phyloP scores from a whole-genome alignment of 2,113 vertebrate species.

The Ceyx melanurus region DNA sequence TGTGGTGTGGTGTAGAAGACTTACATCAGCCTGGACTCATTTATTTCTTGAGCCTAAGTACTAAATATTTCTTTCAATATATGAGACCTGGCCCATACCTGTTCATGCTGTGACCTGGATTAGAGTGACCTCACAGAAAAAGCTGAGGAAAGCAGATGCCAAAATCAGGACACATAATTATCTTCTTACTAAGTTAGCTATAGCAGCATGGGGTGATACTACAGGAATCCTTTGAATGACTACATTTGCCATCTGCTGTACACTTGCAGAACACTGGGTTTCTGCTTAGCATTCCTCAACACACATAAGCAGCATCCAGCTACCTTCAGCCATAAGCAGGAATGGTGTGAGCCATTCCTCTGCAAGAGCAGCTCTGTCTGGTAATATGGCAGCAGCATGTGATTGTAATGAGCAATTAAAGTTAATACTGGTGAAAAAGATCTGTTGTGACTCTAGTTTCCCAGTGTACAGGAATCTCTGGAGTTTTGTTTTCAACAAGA shows the following conservation, averaged over 20 bases:
- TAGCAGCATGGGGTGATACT: neutral
- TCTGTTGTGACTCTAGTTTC: neutral
- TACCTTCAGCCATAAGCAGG: neutral
- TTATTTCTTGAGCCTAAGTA: neutral
- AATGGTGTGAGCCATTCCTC: neutral
- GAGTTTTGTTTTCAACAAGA: neutral
- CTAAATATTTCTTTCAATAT: neutral
- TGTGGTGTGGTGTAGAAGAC: too few relatives aligned
- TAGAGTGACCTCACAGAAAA: neutral
- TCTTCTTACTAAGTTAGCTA: neutral
- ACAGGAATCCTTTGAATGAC: neutral
- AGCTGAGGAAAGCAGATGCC: constrained; percentile 5
- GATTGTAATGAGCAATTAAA: neutral
- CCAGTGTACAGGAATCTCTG: neutral
- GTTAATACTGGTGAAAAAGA: neutral
- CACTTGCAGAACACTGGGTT: neutral
- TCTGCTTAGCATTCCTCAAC: neutral
- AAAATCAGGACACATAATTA: constrained; percentile 28
- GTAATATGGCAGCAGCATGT: neutral
- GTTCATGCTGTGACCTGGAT: neutral
- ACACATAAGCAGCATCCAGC: neutral
- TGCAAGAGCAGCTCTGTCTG: neutral
- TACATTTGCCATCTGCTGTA: constrained; percentile 40
- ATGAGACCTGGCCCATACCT: neutral
- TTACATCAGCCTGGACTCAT: too few relatives aligned